Conservation (phyloP, 37 sponge, comb jelly and placozoan genomes). For the Halichondria panicea region DNA sequence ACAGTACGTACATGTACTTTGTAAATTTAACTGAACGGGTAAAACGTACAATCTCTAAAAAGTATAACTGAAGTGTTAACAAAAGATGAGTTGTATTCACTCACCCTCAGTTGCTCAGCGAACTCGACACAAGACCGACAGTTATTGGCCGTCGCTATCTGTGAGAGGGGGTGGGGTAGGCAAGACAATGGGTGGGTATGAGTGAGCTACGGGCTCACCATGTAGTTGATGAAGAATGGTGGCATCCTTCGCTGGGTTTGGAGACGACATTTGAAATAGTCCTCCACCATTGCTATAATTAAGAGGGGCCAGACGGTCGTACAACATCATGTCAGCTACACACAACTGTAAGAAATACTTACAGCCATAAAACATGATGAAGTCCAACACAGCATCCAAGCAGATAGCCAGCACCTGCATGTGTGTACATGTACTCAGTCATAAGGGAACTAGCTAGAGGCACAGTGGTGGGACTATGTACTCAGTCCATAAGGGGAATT, state of each 20-base stretch:
- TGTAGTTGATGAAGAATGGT: constrained; percentile 54
- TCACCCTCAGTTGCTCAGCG: constrained; percentile 56
- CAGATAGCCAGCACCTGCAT: background rate
- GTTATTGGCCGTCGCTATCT: constrained; percentile 79
- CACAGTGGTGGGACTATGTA: too few species aligned
- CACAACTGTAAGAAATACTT: background rate
- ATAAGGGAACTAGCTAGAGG: background rate
- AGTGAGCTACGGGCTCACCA: constrained; percentile 24
- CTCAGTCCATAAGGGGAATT: too few species aligned
- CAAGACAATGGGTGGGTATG: background rate
- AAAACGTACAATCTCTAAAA: too few species aligned
- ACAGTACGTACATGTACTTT: too few species aligned
- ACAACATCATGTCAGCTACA: background rate
- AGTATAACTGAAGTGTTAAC: too few species aligned
- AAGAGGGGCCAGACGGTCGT: background rate
- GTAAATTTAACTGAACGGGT: too few species aligned
- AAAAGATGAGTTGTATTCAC: constrained; percentile 2
- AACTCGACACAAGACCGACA: constrained; percentile 65
- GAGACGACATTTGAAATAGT: constrained; percentile 10
- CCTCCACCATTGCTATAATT: background rate
- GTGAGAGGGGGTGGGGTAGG: background rate
- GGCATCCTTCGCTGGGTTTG: constrained; percentile 8
- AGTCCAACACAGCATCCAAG: background rate
- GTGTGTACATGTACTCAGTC: background rate
- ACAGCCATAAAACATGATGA: background rate